phyloP scores from a whole-genome alignment of 2,888 invertebrate species.

The Melinopterus prodromus region DNA sequence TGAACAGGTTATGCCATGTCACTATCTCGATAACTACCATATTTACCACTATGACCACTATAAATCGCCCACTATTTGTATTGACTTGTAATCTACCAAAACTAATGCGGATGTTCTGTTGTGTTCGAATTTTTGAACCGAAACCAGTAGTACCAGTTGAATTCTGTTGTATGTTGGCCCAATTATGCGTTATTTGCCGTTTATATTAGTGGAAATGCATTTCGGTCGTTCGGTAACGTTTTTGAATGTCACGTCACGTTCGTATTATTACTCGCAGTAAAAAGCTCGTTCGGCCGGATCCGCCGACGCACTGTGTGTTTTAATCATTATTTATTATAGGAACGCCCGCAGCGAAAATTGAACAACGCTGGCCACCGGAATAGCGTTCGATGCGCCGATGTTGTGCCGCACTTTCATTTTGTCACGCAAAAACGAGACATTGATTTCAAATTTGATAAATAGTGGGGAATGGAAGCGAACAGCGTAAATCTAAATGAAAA shows the following conservation, averaged over 20 bases:
- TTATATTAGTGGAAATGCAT: not conserved
- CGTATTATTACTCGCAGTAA: not conserved
- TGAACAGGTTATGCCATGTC: not conserved
- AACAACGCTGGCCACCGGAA: not conserved
- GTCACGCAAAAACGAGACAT: not conserved
- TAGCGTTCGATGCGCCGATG: not conserved
- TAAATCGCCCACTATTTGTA: not conserved
- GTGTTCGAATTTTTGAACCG: not conserved
- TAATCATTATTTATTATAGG: slow-evolving; percentile 4
- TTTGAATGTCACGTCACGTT: not conserved
- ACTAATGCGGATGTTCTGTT: not conserved
- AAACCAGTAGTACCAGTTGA: not conserved
- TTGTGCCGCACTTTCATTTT: not conserved
- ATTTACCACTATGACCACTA: not conserved
- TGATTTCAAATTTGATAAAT: not conserved
- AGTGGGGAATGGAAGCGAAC: not conserved
- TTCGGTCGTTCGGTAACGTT: not conserved
- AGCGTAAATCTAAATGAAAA: not conserved
- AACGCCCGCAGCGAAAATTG: not conserved
- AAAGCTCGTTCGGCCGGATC: not conserved
- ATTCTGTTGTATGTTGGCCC: not conserved
- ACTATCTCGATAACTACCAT: not conserved
- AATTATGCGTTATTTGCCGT: slow-evolving; percentile 4
- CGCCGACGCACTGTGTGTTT: not conserved
- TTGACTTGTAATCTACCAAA: not conserved